A percentile compares a stretch with the other conserved stretches of the same genome.
phyloP scores from a whole-genome alignment of 2,113 vertebrate genomes.

The Sphaerodactylus townsendi region DNA sequence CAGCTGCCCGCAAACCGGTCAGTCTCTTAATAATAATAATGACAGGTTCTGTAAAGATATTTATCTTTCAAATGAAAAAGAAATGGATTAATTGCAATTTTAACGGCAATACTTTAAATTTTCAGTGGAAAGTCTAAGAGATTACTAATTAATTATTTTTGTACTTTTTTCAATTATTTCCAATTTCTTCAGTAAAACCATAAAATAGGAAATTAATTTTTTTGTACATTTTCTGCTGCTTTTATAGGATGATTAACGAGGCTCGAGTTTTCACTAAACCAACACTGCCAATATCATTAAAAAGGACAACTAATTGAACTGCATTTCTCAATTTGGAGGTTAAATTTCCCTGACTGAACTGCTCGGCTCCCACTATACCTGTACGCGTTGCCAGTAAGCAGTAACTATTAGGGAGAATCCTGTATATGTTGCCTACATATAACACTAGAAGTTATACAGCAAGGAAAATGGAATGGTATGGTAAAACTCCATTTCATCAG shows the following conservation, averaged over 20 bases:
- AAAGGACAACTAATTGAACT: not conserved
- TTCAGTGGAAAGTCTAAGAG: conserved; percentile 25
- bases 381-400: no score
- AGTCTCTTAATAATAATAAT: conserved; percentile 3
- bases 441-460: no score
- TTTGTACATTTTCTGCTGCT: not conserved
- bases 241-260: not conserved
- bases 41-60: not conserved
- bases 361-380: not conserved
- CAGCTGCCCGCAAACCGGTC: not conserved
- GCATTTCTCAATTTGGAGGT: conserved; percentile 8
- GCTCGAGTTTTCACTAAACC: not conserved
- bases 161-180: conserved; percentile 23
- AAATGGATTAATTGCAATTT: conserved; percentile 40
- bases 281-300: conserved; percentile 24
- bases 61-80: conserved; percentile 47
- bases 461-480: no score
- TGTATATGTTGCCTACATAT: no score
- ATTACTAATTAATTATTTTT: conserved; percentile 10
- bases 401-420: no score
- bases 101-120: conserved; percentile 45
- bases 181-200: conserved; percentile 39
- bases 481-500: no score
- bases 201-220: conserved; percentile 34
- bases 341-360: not conserved